Conservation (phyloP, 2,888 invertebrate species). For the Drosophila acutilabella region DNA sequence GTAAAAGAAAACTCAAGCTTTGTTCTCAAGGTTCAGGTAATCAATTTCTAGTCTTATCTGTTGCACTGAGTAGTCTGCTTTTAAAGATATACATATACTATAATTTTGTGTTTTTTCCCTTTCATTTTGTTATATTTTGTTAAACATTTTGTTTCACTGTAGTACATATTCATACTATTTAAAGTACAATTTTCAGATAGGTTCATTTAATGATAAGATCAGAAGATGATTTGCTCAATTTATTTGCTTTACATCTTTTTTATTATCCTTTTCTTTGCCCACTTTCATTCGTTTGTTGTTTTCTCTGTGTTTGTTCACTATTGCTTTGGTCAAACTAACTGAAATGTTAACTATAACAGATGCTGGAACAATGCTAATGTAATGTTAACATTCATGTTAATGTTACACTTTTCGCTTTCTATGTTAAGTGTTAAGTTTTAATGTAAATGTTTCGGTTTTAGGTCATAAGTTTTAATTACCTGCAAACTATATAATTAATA, state of each 20-base stretch:
- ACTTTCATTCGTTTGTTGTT: not conserved
- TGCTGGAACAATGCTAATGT: slow-evolving; percentile 42
- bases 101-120: slow-evolving; percentile 23
- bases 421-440: slow-evolving; percentile 12
- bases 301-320: slow-evolving; percentile 15
- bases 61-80: slow-evolving; percentile 79
- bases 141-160: slow-evolving; percentile 17
- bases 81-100: slow-evolving; percentile 45
- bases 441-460: slow-evolving; percentile 32
- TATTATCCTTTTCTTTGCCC: not conserved
- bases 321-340: slow-evolving; percentile 50
- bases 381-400: slow-evolving; percentile 14
- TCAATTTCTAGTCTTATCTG: slow-evolving; percentile 80
- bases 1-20: slow-evolving; percentile 75
- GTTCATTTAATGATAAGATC: slow-evolving; percentile 15
- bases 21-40: slow-evolving; percentile 79
- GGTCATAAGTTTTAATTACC: slow-evolving; percentile 45
- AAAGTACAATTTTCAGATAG: slow-evolving; percentile 59
- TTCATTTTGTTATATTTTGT: slow-evolving; percentile 10
- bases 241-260: not conserved
- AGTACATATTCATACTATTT: slow-evolving; percentile 38
- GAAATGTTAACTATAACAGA: slow-evolving; percentile 48
- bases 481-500: slow-evolving; percentile 60
- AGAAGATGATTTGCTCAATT: slow-evolving; percentile 15
- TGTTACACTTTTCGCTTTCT: not conserved